phyloP scores from a whole-genome alignment of 2,797 vertebrate genomes.

The Danio jaintianensis region DNA sequence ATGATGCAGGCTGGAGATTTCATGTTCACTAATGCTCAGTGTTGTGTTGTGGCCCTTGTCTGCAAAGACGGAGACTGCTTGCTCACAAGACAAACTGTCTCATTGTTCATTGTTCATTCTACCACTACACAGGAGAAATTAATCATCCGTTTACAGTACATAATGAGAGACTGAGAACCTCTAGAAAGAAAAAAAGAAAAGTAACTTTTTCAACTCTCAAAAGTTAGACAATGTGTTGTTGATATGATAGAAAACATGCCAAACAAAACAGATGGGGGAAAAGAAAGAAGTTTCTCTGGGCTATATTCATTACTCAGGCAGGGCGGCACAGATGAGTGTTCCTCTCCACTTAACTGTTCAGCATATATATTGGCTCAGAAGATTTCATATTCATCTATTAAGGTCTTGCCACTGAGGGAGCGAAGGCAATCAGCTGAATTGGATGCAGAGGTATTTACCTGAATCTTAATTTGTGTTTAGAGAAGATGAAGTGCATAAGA shows the following conservation, averaged over 20 bases:
- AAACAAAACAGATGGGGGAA: constrained; percentile 46
- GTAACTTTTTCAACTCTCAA: neutral
- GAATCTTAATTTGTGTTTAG: constrained; percentile 74
- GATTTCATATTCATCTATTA: constrained; percentile 77
- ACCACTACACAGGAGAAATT: constrained; percentile 13
- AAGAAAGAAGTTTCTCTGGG: constrained; percentile 61
- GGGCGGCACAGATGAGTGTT: constrained; percentile 58
- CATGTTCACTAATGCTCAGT: constrained; percentile 27
- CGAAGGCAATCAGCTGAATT: constrained; percentile 72
- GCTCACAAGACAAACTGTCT: neutral
- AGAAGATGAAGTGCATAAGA: constrained; percentile 43
- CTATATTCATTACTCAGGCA: constrained; percentile 59
- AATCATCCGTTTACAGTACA: neutral
- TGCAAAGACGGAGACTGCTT: neutral
- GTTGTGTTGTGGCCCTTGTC: constrained; percentile 16
- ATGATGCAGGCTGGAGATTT: constrained; percentile 15
- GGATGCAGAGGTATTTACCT: constrained; percentile 71
- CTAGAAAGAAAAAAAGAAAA: neutral
- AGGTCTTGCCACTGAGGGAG: constrained; percentile 67
- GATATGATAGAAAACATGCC: constrained; percentile 38
- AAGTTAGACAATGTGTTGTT: constrained; percentile 28
- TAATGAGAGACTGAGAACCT: neutral
- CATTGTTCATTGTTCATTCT: constrained; percentile 24
- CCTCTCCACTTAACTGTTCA: constrained; percentile 71
- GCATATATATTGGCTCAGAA: constrained; percentile 77